phyloP scores from a whole-genome alignment of 2,797 vertebrate genomes.

The Malacoctenus gilli region DNA sequence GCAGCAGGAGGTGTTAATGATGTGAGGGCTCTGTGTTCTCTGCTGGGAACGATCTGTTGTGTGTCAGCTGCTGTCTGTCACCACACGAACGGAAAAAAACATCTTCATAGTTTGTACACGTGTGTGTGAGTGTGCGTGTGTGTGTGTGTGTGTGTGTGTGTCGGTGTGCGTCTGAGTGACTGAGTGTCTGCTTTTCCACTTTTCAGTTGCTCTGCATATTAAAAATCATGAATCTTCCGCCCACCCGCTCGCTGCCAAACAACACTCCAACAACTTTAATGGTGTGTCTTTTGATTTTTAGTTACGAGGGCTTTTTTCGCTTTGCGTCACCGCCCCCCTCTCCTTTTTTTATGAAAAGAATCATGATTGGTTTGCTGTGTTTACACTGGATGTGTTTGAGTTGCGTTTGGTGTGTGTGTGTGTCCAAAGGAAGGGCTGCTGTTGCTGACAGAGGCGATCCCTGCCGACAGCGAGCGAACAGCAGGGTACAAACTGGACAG shows the following conservation, averaged over 20 bases:
- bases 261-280: constrained; percentile 60
- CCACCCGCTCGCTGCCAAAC: constrained; percentile 44
- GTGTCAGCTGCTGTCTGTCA: constrained; percentile 74
- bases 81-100: constrained; percentile 59
- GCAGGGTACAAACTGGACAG: too few species aligned
- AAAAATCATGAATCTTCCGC: constrained; percentile 69
- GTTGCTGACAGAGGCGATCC: too few species aligned
- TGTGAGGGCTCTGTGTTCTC: constrained; percentile 72
- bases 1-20: constrained; percentile 78
- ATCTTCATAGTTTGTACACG: constrained; percentile 58
- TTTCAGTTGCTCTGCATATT: constrained; percentile 68
- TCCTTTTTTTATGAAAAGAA: too few species aligned
- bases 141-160: constrained; percentile 25
- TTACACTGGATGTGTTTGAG: background rate
- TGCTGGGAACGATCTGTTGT: constrained; percentile 73
- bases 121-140: constrained; percentile 24
- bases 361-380: constrained; percentile 29
- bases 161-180: constrained; percentile 9
- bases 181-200: constrained; percentile 62
- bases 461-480: too few species aligned
- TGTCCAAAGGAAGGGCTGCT: too few species aligned
- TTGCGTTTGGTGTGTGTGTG: constrained; percentile 8
- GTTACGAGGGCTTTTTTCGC: constrained; percentile 14
- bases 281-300: constrained; percentile 22
- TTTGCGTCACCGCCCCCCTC: constrained; percentile 4